A percentile compares a stretch with the other conserved stretches of the same genome.
Evolutionary conservation across 2,888 invertebrate genomes (phyloP).

Genomic region (Drosophila paranaensis): DNA sequence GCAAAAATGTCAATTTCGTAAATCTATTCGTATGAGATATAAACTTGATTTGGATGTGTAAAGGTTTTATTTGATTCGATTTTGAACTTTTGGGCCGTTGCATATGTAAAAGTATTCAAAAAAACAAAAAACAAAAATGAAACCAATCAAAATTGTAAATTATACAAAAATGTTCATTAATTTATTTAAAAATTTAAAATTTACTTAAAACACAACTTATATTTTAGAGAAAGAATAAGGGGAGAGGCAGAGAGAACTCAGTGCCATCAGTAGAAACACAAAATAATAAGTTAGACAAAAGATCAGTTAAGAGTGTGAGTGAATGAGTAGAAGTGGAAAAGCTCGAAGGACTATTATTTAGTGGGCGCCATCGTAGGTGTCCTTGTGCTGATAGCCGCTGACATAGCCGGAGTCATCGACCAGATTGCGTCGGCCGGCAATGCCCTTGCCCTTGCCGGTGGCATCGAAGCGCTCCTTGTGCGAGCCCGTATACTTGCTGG

Average conservation of each 20-base stretch:
- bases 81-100: constrained; percentile 72
- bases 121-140: constrained; percentile 18
- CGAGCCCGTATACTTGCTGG: constrained; percentile 94
- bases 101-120: constrained; percentile 11
- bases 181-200: constrained; percentile 41
- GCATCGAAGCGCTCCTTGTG: constrained; percentile 95
- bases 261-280: constrained; percentile 46
- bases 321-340: constrained; percentile 30
- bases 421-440: constrained; percentile 91
- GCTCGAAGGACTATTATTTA: constrained; percentile 53
- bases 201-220: constrained; percentile 77
- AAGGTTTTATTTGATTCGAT: constrained; percentile 20
- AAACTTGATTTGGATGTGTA: constrained; percentile 49
- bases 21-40: constrained; percentile 41
- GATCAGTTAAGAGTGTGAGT: constrained; percentile 24
- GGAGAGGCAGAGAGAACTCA: constrained; percentile 30
- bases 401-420: constrained; percentile 92
- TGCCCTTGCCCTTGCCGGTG: constrained; percentile 93
- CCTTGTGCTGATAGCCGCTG: constrained; percentile 93
- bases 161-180: constrained; percentile 21
- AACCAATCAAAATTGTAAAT: constrained; percentile 26
- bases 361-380: constrained; percentile 89
- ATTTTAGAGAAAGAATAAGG: constrained; percentile 48
- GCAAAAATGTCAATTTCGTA: constrained; percentile 29
- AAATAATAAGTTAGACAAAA: constrained; percentile 42